These are phyloP conservation scores for Psettodes erumei DNA, from an alignment of 2,113 vertebrate species.

Conservation along the genomic window DNA sequence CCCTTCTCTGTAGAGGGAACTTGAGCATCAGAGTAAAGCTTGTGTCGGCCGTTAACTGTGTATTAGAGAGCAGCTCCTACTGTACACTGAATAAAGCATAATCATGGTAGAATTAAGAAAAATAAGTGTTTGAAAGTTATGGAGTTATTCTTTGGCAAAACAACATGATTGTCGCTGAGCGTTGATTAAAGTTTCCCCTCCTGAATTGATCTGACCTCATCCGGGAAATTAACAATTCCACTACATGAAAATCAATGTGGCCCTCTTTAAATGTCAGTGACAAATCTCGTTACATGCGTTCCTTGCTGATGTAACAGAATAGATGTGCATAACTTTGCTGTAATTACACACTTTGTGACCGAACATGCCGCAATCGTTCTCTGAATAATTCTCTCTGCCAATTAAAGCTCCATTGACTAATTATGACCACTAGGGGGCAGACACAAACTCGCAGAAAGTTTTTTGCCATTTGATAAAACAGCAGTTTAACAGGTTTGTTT, in stretches of 20 bases:
- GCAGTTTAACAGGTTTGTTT: neutral
- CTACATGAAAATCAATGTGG: conserved; percentile 43
- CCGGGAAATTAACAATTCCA: conserved; percentile 42
- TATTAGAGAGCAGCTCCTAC: conserved; percentile 11
- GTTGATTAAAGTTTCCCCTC: conserved; percentile 50
- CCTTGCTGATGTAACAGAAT: conserved; percentile 21
- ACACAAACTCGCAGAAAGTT: conserved; percentile 7
- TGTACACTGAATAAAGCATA: conserved; percentile 18
- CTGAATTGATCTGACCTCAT: conserved; percentile 49
- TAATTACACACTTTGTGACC: conserved; percentile 32
- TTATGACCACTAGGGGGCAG: conserved; percentile 9
- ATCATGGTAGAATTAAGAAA: neutral
- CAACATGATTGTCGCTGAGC: conserved; percentile 20
- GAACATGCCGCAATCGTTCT: conserved; percentile 29
- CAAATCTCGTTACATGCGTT: conserved; percentile 31
- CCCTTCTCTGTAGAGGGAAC: conserved; percentile 7
- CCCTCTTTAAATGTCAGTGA: conserved; percentile 43
- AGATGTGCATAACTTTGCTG: conserved; percentile 29
- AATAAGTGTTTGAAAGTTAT: conserved; percentile 25
- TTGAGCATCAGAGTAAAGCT: conserved; percentile 8
- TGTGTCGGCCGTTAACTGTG: conserved; percentile 17
- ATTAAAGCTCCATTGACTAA: neutral
- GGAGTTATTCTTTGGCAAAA: conserved; percentile 25
- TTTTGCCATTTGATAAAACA: neutral
- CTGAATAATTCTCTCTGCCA: neutral